A percentile compares a stretch with the other conserved stretches of the same genome.
phyloP scores from a whole-genome alignment of 2,113 vertebrate species.

The Ibidorhyncha struthersii region DNA sequence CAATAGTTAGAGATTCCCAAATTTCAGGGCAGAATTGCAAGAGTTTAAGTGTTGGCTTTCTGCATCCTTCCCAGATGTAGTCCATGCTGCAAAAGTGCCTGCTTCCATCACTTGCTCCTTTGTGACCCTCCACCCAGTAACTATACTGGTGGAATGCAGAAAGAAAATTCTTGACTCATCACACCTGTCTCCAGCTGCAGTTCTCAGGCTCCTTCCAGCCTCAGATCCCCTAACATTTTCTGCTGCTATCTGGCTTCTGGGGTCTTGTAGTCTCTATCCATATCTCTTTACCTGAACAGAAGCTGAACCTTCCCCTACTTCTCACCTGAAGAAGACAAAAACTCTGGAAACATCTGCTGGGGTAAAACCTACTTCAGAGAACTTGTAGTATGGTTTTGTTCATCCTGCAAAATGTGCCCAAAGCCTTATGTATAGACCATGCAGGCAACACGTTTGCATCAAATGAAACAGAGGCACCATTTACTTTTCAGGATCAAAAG shows the following conservation, averaged over 20 bases:
- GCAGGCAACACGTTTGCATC: background rate
- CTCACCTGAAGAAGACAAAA: background rate
- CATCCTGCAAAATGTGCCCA: background rate
- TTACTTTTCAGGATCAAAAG: background rate
- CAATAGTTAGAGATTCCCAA: background rate
- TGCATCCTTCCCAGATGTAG: background rate
- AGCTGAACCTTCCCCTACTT: background rate
- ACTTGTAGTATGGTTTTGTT: background rate
- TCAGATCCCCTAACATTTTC: background rate
- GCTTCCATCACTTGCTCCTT: background rate
- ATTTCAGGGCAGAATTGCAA: background rate
- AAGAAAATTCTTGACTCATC: conserved; percentile 6
- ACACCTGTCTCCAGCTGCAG: background rate
- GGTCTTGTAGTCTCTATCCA: background rate
- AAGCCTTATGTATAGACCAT: background rate
- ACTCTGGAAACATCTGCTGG: background rate
- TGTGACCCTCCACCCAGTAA: background rate
- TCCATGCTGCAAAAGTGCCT: background rate
- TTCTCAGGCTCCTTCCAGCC: background rate
- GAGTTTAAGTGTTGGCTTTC: background rate
- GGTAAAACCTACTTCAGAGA: background rate
- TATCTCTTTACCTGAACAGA: background rate
- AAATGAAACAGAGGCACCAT: background rate
- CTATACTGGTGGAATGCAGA: background rate
- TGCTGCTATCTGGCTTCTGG: background rate